Evolutionary conservation across 2,888 invertebrate genomes (phyloP).

Genomic region (Drosophila picticornis): DNA sequence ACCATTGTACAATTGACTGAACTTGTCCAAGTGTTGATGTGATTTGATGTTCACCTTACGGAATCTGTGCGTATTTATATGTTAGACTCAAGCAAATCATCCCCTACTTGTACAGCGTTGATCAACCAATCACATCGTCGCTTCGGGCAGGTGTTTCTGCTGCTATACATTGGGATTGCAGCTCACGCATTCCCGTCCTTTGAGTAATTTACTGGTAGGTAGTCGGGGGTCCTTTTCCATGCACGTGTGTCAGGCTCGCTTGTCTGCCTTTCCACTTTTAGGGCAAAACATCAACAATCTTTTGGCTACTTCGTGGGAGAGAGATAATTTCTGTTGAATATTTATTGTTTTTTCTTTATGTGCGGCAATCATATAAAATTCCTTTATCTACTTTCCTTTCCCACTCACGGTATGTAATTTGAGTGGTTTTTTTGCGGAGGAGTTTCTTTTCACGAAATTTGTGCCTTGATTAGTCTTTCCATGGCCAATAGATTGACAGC

Average conservation of each 20-base stretch:
- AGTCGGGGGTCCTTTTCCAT: conserved; percentile 22
- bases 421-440: conserved; percentile 52
- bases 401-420: conserved; percentile 49
- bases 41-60: conserved; percentile 65
- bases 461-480: conserved; percentile 68
- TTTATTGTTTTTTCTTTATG: conserved; percentile 52
- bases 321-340: conserved; percentile 67
- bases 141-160: conserved; percentile 70
- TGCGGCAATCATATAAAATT: conserved; percentile 52
- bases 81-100: conserved; percentile 26
- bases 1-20: conserved; percentile 57
- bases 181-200: conserved; percentile 41
- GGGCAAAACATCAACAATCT: conserved; percentile 43
- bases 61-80: conserved; percentile 69
- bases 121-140: conserved; percentile 69
- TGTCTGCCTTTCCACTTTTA: conserved; percentile 38
- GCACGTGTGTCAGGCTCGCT: conserved; percentile 58
- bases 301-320: conserved; percentile 70
- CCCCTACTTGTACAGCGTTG: conserved; percentile 39
- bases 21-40: conserved; percentile 39
- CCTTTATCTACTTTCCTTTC: conserved; percentile 38
- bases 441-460: conserved; percentile 42
- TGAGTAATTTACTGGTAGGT: conserved; percentile 44
- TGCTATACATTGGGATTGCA: conserved; percentile 35
- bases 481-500: conserved; percentile 56